Evolutionary conservation across 2,113 vertebrate genomes (phyloP).

Genomic region (Oriolus oriolus): DNA sequence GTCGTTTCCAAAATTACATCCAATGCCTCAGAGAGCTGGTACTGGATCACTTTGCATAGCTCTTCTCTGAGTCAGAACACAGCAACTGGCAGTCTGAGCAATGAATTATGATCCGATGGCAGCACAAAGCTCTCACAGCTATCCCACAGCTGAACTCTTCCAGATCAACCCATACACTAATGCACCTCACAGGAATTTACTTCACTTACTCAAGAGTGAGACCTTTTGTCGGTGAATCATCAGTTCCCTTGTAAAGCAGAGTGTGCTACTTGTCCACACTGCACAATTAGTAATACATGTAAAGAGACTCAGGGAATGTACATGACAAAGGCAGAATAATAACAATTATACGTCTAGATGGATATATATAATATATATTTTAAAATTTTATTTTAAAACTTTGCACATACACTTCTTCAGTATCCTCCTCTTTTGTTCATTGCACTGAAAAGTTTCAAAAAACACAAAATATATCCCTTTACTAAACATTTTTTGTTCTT

Average conservation of each 20-base stretch:
- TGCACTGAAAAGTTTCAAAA: conserved; percentile 82
- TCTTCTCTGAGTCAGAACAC: background rate
- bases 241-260: background rate
- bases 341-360: background rate
- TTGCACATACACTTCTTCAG: conserved; percentile 69
- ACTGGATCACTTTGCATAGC: background rate
- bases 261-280: background rate
- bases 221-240: background rate
- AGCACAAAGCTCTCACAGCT: background rate
- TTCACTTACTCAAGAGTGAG: background rate
- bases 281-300: background rate
- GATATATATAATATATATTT: conserved; percentile 73
- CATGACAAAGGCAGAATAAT: background rate
- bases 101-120: background rate
- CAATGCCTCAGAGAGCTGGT: background rate
- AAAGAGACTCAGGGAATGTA: background rate
- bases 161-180: background rate
- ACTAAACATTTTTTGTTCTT: conserved; percentile 74
- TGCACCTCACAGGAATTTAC: background rate
- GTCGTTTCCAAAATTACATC: background rate
- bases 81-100: background rate
- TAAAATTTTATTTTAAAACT: conserved; percentile 79
- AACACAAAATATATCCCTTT: conserved; percentile 83
- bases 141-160: background rate
- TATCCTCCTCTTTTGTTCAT: conserved; percentile 70